Evolutionary conservation across 2,888 invertebrate genomes (phyloP).

Genomic region (Coelinius sp.): DNA sequence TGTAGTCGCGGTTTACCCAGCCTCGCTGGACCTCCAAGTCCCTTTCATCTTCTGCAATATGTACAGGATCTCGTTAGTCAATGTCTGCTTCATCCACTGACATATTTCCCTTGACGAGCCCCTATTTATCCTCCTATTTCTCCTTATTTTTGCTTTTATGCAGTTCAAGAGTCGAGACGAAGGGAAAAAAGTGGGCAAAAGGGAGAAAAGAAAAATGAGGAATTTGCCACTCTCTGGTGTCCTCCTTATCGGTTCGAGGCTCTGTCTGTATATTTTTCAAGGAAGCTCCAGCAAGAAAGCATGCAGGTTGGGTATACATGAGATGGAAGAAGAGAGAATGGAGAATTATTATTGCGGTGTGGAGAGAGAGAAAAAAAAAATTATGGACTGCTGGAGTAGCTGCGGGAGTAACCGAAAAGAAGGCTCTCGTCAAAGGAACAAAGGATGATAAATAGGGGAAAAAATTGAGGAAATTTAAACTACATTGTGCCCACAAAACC

Average conservation of each 20-base stretch:
- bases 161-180: neutral
- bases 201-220: slow-evolving; percentile 21
- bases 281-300: neutral
- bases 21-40: neutral
- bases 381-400: slow-evolving; percentile 7
- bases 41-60: slow-evolving; percentile 12
- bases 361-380: slow-evolving; percentile 30
- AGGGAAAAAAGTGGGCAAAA: neutral
- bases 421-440: slow-evolving; percentile 38
- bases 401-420: neutral
- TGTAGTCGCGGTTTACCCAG: neutral
- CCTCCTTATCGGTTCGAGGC: slow-evolving; percentile 17
- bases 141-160: neutral
- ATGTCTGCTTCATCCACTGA: neutral
- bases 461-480: slow-evolving; percentile 33
- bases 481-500: slow-evolving; percentile 22
- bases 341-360: slow-evolving; percentile 17
- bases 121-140: neutral
- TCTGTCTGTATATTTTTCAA: slow-evolving; percentile 25
- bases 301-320: neutral
- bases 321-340: slow-evolving; percentile 2
- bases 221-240: slow-evolving; percentile 11
- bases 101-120: neutral
- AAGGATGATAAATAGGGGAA: slow-evolving; percentile 42
- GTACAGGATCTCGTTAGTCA: neutral